Conservation (phyloP, 2,797 vertebrate genomes). For the Xenentodon cancila region DNA sequence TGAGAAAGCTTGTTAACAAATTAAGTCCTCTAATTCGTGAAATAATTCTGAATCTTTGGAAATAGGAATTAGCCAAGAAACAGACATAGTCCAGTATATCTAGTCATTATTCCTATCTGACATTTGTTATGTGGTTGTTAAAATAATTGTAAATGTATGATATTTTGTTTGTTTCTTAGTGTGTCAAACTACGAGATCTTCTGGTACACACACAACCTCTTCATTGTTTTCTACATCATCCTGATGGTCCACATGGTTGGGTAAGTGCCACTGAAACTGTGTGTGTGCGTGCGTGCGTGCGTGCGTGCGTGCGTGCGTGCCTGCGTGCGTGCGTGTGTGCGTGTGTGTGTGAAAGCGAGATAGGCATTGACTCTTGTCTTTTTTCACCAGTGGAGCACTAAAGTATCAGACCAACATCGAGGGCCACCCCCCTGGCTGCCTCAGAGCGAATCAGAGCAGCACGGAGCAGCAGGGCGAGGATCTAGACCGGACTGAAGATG, state of each 20-base stretch:
- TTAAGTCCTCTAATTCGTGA: too few species aligned
- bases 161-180: constrained; percentile 75
- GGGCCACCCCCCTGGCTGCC: constrained; percentile 92
- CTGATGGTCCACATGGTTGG: constrained; percentile 94
- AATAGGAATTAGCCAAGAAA: too few species aligned
- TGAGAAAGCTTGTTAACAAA: too few species aligned
- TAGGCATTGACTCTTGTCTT: neutral
- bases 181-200: constrained; percentile 95
- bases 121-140: too few species aligned
- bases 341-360: too few species aligned
- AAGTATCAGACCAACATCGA: constrained; percentile 95
- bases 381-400: constrained; percentile 86
- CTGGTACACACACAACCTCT: constrained; percentile 98
- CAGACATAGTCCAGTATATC: too few species aligned
- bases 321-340: neutral
- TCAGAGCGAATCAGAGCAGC: constrained; percentile 82
- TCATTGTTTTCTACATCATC: constrained; percentile 95
- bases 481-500: constrained; percentile 53
- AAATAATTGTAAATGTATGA: too few species aligned
- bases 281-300: neutral
- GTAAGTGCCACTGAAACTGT: constrained; percentile 78
- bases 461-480: constrained; percentile 57
- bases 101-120: too few species aligned
- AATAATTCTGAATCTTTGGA: too few species aligned
- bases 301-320: neutral